Evolutionary conservation across 2,113 vertebrate genomes (phyloP).

Genomic region (Motacilla tschutschensis): DNA sequence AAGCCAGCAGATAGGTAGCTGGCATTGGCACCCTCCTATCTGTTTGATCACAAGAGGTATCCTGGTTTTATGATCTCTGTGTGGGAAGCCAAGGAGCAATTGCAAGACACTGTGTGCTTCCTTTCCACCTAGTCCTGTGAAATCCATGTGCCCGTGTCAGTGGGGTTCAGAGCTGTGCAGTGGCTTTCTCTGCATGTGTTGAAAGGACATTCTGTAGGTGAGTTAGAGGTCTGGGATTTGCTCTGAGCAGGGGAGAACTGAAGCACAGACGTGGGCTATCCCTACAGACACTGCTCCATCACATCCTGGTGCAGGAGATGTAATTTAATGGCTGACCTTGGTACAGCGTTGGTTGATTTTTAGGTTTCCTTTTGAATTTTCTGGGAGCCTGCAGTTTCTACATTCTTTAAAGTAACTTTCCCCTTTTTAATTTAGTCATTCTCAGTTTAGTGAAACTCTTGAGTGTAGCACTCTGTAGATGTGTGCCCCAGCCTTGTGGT

Average conservation of each 20-base stretch:
- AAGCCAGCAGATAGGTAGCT: background rate
- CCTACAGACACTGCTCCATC: background rate
- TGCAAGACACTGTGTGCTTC: accelerated
- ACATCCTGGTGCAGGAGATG: background rate
- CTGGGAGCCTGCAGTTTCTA: background rate
- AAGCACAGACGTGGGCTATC: accelerated
- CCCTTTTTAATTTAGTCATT: background rate
- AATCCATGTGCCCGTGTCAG: accelerated
- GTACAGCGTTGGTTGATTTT: background rate
- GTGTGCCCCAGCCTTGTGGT: background rate
- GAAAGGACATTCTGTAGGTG: background rate
- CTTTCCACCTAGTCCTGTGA: background rate
- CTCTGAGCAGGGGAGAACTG: background rate
- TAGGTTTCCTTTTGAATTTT: background rate
- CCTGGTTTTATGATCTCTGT: background rate
- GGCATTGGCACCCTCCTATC: background rate
- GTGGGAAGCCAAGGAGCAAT: background rate
- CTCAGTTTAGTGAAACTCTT: background rate
- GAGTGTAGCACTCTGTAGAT: background rate
- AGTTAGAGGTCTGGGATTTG: background rate
- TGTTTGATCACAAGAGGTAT: accelerated
- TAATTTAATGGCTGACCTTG: background rate
- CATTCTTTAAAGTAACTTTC: background rate
- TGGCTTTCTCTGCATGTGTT: background rate
- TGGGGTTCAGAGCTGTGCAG: background rate